Percentiles rank a stretch among this genome's conserved stretches.
Evolutionary conservation across 2,113 vertebrate species (phyloP).

Genomic region (Hydropotes inermis): DNA sequence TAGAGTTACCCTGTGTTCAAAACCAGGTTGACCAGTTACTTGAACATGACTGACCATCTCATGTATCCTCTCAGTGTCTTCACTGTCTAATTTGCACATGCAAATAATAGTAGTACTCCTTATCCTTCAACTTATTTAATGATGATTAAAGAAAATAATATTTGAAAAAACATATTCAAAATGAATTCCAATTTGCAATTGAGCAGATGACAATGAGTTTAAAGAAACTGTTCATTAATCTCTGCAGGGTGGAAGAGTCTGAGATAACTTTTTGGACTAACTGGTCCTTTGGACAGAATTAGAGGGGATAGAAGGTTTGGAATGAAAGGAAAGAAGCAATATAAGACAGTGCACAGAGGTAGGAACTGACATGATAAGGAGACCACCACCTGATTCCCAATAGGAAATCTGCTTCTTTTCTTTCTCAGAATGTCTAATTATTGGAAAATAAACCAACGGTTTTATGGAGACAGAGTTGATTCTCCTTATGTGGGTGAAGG

Average conservation of each 20-base stretch:
- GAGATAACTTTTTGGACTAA: not conserved
- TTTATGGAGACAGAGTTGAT: not conserved
- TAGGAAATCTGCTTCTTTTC: not conserved
- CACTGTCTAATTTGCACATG: not conserved
- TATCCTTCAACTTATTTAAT: not conserved
- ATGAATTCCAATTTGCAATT: not conserved
- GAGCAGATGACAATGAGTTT: not conserved
- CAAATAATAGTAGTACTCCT: not conserved
- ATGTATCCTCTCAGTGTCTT: not conserved
- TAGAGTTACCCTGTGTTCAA: not conserved
- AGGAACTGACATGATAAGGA: not conserved
- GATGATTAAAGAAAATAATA: not conserved
- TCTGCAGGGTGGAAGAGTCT: not conserved
- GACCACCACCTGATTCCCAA: not conserved
- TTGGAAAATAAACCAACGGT: not conserved
- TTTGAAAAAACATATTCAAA: not conserved
- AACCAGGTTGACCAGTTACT: not conserved
- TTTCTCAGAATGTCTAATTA: not conserved
- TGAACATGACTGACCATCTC: not conserved
- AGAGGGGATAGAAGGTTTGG: not conserved
- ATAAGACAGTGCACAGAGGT: not conserved
- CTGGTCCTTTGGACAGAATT: not conserved
- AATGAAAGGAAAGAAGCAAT: not conserved
- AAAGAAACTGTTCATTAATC: not conserved
- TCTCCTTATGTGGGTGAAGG: not conserved